Percentiles rank a stretch among this genome's conserved stretches.
Evolutionary conservation across 2,113 vertebrate species (phyloP).

Genomic region (Empidonax traillii): DNA sequence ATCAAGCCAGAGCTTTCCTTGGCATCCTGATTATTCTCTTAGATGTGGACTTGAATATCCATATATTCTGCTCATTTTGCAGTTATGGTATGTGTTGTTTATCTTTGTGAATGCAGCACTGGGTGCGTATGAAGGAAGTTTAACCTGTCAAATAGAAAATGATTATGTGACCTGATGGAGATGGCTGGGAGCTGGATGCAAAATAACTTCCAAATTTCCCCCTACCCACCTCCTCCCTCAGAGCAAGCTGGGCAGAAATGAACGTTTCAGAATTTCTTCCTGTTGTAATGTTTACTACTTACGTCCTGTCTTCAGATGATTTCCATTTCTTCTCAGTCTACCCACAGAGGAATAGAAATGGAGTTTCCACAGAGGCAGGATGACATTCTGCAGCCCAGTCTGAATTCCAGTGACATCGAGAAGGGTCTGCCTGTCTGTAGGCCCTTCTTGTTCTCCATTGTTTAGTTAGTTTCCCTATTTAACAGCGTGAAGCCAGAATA

Average conservation of each 20-base stretch:
- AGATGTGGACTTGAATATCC: background rate
- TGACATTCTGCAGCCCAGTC: background rate
- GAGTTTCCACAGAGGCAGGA: background rate
- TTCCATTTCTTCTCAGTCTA: background rate
- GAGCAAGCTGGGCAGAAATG: background rate
- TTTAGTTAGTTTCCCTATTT: background rate
- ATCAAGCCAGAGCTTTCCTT: background rate
- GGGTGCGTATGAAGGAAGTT: background rate
- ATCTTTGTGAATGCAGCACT: background rate
- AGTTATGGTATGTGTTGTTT: background rate
- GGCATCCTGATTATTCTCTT: background rate
- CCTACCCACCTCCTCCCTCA: rapidly evolving
- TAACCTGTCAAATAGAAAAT: background rate
- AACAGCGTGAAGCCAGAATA: rapidly evolving
- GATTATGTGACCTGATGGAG: background rate
- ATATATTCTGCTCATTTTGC: background rate
- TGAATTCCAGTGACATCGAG: background rate
- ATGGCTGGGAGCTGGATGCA: background rate
- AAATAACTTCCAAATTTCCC: background rate
- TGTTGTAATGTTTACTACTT: background rate
- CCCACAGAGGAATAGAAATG: background rate
- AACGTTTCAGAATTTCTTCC: background rate
- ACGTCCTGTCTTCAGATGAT: background rate
- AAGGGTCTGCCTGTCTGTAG: background rate
- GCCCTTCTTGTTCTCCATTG: background rate